These are phyloP conservation scores for Dilophus febrilis DNA, from an alignment of 2,888 invertebrate genomes.

Conservation along the genomic window DNA sequence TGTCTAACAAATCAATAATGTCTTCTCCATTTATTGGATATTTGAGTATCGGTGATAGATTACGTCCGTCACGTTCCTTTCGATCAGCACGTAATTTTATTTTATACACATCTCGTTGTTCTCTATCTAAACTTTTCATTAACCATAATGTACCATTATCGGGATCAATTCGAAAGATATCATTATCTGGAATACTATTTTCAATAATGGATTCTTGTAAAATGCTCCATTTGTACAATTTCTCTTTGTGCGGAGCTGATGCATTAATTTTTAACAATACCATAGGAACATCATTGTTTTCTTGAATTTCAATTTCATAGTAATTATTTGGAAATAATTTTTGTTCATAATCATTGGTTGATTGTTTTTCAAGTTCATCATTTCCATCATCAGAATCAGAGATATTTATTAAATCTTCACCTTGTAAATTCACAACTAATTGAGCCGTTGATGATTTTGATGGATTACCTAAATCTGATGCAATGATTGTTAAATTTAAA, in stretches of 20 bases:
- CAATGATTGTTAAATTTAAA: constrained; percentile 63
- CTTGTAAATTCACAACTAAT: constrained; percentile 46
- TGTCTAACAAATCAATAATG: constrained; percentile 50
- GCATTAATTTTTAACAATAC: constrained; percentile 61
- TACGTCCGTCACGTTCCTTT: constrained; percentile 41
- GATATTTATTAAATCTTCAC: constrained; percentile 26
- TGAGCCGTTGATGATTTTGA: constrained; percentile 64
- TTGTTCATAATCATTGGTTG: too few relatives aligned
- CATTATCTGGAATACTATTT: constrained; percentile 23
- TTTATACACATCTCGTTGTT: constrained; percentile 45
- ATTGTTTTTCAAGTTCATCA: too few relatives aligned
- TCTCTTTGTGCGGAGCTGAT: constrained; percentile 45
- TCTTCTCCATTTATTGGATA: constrained; percentile 60
- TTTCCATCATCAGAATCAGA: constrained; percentile 2
- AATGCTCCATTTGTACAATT: constrained; percentile 47
- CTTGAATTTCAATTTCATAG: constrained; percentile 67
- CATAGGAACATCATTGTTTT: constrained; percentile 60
- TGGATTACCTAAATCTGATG: constrained; percentile 72
- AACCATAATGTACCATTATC: constrained; percentile 60
- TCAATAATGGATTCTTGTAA: constrained; percentile 41
- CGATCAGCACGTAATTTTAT: constrained; percentile 32
- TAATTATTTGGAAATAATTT: constrained; percentile 46
- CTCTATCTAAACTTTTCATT: constrained; percentile 57
- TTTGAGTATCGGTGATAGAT: constrained; percentile 53
- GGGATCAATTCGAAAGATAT: constrained; percentile 56